Evolutionary conservation across 2,797 vertebrate species (phyloP).

Genomic region (Jordanella pulchra): DNA sequence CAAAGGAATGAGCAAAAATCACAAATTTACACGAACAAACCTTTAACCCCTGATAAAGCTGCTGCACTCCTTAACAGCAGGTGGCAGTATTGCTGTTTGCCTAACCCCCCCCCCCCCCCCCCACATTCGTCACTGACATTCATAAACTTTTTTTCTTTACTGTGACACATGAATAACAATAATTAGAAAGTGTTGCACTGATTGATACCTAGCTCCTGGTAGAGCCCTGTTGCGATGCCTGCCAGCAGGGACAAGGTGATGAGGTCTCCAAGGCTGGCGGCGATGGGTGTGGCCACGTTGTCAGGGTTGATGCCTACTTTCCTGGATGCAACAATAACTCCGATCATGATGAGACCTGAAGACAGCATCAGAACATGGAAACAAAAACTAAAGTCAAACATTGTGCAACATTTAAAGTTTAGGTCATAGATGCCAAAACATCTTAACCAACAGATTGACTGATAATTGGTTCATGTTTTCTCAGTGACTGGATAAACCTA

Average conservation of each 20-base stretch:
- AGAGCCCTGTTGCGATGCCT: constrained; percentile 94
- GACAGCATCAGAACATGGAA: constrained; percentile 6
- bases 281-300: constrained; percentile 97
- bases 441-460: not conserved
- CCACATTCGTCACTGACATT: too few relatives aligned
- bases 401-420: not conserved
- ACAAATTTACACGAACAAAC: too few relatives aligned
- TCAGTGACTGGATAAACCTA: not conserved
- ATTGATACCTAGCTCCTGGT: constrained; percentile 88
- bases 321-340: constrained; percentile 93
- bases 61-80: too few relatives aligned
- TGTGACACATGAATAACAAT: too few relatives aligned
- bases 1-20: too few relatives aligned
- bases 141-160: too few relatives aligned
- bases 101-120: too few relatives aligned
- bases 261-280: constrained; percentile 95
- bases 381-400: not conserved
- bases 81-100: too few relatives aligned
- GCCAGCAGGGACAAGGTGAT: constrained; percentile 95
- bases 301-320: constrained; percentile 98
- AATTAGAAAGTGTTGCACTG: too few relatives aligned
- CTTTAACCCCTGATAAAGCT: too few relatives aligned
- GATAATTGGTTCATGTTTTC: not conserved
- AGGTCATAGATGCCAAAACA: not conserved
- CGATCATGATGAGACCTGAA: constrained; percentile 96